Evolutionary conservation across 2,888 invertebrate genomes (phyloP).

Genomic region (Eupithecia dodoneata): DNA sequence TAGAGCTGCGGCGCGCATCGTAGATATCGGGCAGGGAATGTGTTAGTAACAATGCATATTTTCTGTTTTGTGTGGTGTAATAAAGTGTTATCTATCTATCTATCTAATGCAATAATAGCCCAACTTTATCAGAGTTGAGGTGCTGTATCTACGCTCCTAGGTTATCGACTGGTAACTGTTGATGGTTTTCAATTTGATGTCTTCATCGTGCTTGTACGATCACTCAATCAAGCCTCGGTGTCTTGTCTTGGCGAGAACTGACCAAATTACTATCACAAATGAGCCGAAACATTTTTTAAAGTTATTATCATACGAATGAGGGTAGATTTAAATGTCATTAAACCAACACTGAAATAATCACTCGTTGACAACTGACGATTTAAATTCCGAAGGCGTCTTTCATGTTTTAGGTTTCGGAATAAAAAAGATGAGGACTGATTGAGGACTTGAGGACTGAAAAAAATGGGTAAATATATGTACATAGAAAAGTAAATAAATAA

Average conservation of each 20-base stretch:
- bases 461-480: background rate
- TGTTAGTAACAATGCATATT: background rate
- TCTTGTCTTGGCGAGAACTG: constrained; percentile 51
- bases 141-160: constrained; percentile 45
- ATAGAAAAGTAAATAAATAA: background rate
- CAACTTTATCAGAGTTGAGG: constrained; percentile 3
- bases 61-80: no score
- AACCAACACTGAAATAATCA: constrained; percentile 27
- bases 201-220: constrained; percentile 64
- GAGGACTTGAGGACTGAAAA: background rate
- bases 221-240: constrained; percentile 53
- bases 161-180: constrained; percentile 51
- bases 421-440: no score
- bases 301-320: constrained; percentile 45
- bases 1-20: no score
- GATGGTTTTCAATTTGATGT: constrained; percentile 82
- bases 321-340: constrained; percentile 37
- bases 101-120: background rate
- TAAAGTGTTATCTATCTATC: no score
- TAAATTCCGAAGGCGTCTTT: constrained; percentile 21
- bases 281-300: constrained; percentile 47
- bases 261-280: constrained; percentile 49
- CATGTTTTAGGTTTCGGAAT: constrained; percentile 12
- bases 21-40: no score
- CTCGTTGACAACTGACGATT: constrained; percentile 26